Conservation (phyloP, 2,888 invertebrate species). For the Glomeris marginata region DNA sequence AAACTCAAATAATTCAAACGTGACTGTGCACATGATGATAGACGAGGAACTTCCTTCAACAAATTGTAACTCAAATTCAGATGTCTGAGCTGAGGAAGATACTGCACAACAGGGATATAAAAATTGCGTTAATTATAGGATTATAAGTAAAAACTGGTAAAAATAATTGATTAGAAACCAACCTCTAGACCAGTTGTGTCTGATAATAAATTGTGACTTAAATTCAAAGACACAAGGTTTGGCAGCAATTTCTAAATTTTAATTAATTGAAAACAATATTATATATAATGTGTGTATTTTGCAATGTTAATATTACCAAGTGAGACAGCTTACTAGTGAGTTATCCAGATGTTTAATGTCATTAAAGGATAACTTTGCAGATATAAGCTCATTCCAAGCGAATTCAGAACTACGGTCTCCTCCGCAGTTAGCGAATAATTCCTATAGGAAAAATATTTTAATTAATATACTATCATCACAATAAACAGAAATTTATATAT, state of each 20-base stretch:
- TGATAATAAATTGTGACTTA: constrained; percentile 46
- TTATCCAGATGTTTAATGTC: constrained; percentile 6
- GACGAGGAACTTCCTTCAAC: constrained; percentile 39
- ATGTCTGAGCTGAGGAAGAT: constrained; percentile 44
- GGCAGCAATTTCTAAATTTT: constrained; percentile 37
- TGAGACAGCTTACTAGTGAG: constrained; percentile 7
- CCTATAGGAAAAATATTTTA: too few species aligned
- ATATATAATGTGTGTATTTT: too few species aligned
- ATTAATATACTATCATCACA: too few species aligned
- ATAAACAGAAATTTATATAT: too few species aligned
- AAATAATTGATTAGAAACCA: not conserved
- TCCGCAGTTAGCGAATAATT: constrained; percentile 10
- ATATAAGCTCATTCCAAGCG: constrained; percentile 8
- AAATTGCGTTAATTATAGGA: too few species aligned
- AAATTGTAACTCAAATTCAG: constrained; percentile 49
- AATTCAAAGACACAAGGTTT: constrained; percentile 44
- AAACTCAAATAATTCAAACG: constrained; percentile 42
- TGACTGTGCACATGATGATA: constrained; percentile 40
- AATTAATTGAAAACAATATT: not conserved
- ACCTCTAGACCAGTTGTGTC: constrained; percentile 31
- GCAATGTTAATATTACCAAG: not conserved
- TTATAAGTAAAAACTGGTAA: not conserved
- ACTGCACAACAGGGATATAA: constrained; percentile 30
- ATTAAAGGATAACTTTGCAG: constrained; percentile 8
- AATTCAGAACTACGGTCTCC: constrained; percentile 11